Evolutionary conservation across 2,797 vertebrate genomes (phyloP).

Genomic region (Heterohyrax brucei): DNA sequence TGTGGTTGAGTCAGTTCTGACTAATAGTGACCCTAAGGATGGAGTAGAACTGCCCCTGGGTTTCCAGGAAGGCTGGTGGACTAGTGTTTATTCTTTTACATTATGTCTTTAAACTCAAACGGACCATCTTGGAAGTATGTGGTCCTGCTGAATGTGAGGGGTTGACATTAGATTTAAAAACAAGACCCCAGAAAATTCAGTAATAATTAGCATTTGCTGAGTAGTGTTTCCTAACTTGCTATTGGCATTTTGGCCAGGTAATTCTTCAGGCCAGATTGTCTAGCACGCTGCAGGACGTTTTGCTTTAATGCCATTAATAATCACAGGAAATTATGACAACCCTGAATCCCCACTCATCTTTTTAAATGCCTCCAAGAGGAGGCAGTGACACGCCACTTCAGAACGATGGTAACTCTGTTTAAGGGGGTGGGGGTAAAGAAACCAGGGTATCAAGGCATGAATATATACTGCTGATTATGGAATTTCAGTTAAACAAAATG

Average conservation of each 20-base stretch:
- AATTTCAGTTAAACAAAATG: background rate
- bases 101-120: background rate
- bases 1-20: too few species aligned
- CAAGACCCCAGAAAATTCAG: background rate
- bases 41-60: too few species aligned
- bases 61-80: too few species aligned
- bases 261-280: background rate
- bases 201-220: background rate
- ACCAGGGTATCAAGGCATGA: background rate
- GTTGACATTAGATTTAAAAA: background rate
- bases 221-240: background rate
- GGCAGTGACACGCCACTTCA: background rate
- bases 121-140: background rate
- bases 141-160: background rate
- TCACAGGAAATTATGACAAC: background rate
- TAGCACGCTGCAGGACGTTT: background rate
- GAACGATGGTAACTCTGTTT: background rate
- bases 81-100: background rate
- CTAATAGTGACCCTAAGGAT: too few species aligned
- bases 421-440: background rate
- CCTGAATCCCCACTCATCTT: background rate
- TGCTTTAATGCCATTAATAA: background rate
- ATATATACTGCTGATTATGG: constrained; percentile 17
- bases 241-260: background rate
- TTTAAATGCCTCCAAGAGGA: background rate